Evolutionary conservation across 1,140 invertebrate species (phyloP).

Genomic region (Drosophila sturtevanti): DNA sequence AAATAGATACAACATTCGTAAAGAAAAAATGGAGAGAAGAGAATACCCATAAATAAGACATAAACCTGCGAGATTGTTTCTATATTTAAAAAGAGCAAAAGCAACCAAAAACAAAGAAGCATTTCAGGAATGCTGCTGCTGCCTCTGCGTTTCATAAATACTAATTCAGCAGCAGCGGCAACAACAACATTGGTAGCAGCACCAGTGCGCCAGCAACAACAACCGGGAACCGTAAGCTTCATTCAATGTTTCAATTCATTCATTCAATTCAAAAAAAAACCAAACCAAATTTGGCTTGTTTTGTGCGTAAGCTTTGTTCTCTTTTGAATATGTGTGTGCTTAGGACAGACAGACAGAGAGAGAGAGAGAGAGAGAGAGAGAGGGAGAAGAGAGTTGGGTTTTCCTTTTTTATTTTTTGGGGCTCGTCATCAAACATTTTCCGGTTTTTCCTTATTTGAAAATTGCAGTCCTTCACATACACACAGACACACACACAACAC

Average conservation of each 20-base stretch:
- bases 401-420: constrained; percentile 50
- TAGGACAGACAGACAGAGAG: no score
- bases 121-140: constrained; percentile 62
- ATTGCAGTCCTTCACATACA: constrained; percentile 69
- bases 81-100: constrained; percentile 65
- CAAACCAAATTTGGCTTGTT: constrained; percentile 37
- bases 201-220: constrained; percentile 24
- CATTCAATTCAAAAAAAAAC: constrained; percentile 40
- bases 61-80: constrained; percentile 65
- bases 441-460: constrained; percentile 77
- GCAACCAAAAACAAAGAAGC: constrained; percentile 15
- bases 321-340: constrained; percentile 19
- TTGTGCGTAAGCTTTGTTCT: constrained; percentile 26
- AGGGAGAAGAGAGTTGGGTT: constrained; percentile 29
- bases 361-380: background rate
- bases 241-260: constrained; percentile 70
- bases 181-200: constrained; percentile 17
- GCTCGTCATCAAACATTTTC: constrained; percentile 69
- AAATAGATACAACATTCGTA: constrained; percentile 13
- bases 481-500: constrained; percentile 22
- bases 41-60: constrained; percentile 74
- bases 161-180: constrained; percentile 22
- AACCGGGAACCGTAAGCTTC: constrained; percentile 41
- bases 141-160: constrained; percentile 19
- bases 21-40: constrained; percentile 29